A percentile compares a stretch with the other conserved stretches of the same genome.
phyloP scores from a whole-genome alignment of 2,113 vertebrate genomes.

The Tachysurus vachellii region DNA sequence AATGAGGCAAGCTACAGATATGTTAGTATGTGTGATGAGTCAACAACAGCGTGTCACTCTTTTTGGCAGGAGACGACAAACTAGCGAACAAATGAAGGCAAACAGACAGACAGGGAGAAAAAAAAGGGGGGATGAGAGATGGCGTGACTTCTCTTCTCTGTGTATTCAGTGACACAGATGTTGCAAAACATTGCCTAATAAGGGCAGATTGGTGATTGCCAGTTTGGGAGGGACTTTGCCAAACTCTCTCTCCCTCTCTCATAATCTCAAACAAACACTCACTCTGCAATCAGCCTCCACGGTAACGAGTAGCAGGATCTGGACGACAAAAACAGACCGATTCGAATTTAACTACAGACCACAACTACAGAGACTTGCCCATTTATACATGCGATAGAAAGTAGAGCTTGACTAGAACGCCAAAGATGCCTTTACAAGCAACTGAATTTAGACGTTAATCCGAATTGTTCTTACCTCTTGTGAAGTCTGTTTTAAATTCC shows the following conservation, averaged over 20 bases:
- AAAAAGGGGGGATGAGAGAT: not conserved
- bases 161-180: conserved; percentile 53
- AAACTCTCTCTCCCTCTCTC: not conserved
- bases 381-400: not conserved
- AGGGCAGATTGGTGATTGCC: conserved; percentile 60
- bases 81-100: conserved; percentile 2
- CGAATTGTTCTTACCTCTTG: not conserved
- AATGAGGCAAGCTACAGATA: not conserved
- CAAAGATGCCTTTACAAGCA: not conserved
- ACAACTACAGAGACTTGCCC: not conserved
- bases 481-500: not conserved
- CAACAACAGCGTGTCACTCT: not conserved
- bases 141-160: conserved; percentile 36
- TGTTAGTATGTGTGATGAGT: not conserved
- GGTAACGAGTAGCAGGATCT: not conserved
- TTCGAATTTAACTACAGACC: not conserved
- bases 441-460: not conserved
- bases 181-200: conserved; percentile 74
- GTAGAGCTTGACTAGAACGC: not conserved
- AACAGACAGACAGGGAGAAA: not conserved
- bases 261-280: conserved; percentile 31
- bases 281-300: conserved; percentile 1
- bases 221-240: conserved; percentile 21
- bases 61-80: not conserved
- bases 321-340: not conserved